Base-by-base conservation (phyloP, 2,113 vertebrate genomes). In the Heterotis niloticus region DNA sequence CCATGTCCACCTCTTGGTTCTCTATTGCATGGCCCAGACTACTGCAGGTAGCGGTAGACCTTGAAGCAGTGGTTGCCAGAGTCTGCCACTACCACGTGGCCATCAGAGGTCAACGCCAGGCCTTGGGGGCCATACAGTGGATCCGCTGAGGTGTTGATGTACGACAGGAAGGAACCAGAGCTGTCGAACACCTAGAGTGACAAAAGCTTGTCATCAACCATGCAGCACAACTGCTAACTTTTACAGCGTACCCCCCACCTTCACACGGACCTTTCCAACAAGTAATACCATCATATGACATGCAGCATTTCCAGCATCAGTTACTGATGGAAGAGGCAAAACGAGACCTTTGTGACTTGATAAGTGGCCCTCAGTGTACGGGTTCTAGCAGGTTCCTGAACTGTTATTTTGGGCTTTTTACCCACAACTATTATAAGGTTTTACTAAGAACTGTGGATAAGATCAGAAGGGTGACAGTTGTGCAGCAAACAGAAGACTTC, bases 1-100 rank as follows among this genome's bases (percentile, higher is more conserved):
- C 54, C 34, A 70, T 73, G 26, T 68, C 70, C 12, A 24, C 54
- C 71, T 75, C 11, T 34, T 44, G 28, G 20, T 34, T 34, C 20
- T 12, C 16, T 1, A 54, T 60, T 18, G 24, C 57, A 5, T 24
- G 29, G 59, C 56, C 12, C 1, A 52, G 64, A 26, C 91, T 94
- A 97, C 94, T 98, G 97, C 90, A 99, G 93, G 87, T 98, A 99
- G 81, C 97, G 93, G 88, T 99, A 99, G 80, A 97, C 96, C 89
- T 99, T 99, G 90, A 99, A 99, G 89, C 97, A 99, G 91, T 99
- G 97, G 90, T 99, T 99, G 71, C 97, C 96, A 0, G 97, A 98
- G 86, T 99, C 97, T 0, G 97, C 97, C 81, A 98, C 97, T 2
- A 96, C 96, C 76, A 99, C 97, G 0, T 99, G 95, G 83, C 97